Evolutionary conservation across 2,113 vertebrate species (phyloP).

Genomic region (Stigmatopora argus): DNA sequence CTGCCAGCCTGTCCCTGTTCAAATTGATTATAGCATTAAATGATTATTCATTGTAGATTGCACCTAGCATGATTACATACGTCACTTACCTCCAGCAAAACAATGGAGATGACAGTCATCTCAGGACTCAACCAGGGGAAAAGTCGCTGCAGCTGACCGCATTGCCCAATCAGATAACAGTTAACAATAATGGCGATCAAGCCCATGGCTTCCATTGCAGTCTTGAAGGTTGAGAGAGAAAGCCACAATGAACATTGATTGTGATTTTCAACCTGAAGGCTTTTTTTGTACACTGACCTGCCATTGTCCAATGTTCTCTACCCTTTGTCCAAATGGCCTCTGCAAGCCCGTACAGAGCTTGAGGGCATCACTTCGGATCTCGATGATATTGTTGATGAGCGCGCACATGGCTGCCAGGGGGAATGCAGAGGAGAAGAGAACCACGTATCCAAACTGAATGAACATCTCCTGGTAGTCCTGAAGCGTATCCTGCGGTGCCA

Average conservation of each 20-base stretch:
- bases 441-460: slow-evolving; percentile 94
- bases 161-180: slow-evolving; percentile 94
- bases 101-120: slow-evolving; percentile 88
- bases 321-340: slow-evolving; percentile 87
- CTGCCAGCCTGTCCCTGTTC: too few species aligned
- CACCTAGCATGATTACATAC: not conserved
- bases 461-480: slow-evolving; percentile 99
- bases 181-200: slow-evolving; percentile 92
- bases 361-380: slow-evolving; percentile 92
- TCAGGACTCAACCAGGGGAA: slow-evolving; percentile 93
- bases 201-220: slow-evolving; percentile 94
- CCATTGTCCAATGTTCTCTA: slow-evolving; percentile 91
- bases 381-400: slow-evolving; percentile 93
- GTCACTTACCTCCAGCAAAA: slow-evolving; percentile 84
- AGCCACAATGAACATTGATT: not conserved
- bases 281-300: slow-evolving; percentile 72
- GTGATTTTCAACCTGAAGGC: not conserved
- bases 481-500: slow-evolving; percentile 82
- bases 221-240: slow-evolving; percentile 65
- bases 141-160: slow-evolving; percentile 89
- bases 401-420: slow-evolving; percentile 88
- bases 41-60: not conserved
- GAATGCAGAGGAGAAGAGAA: slow-evolving; percentile 94
- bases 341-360: slow-evolving; percentile 90
- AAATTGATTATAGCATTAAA: not conserved